Evolutionary conservation across 2,797 vertebrate genomes (phyloP).

Genomic region (Schizothorax lantsangensis): DNA sequence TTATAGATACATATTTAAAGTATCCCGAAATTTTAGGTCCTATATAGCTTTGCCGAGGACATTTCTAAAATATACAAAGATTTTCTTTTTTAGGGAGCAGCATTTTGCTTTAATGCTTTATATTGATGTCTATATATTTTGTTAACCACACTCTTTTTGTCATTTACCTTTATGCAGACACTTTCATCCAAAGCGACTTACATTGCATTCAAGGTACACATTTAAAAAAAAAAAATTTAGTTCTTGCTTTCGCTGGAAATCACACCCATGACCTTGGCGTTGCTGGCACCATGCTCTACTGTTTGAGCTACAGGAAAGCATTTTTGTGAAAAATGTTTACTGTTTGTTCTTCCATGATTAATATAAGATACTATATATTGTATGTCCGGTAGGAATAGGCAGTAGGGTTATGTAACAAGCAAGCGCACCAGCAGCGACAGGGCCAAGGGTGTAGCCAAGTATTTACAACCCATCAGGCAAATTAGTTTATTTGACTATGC

Average conservation of each 20-base stretch:
- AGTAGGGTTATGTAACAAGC: conserved; percentile 30
- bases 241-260: background rate
- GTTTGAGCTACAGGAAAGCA: background rate
- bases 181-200: background rate
- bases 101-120: background rate
- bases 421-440: background rate
- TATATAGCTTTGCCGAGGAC: background rate
- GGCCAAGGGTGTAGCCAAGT: conserved; percentile 37
- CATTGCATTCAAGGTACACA: background rate
- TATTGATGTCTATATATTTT: background rate
- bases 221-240: background rate
- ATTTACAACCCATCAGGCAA: conserved; percentile 47
- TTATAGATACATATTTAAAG: background rate
- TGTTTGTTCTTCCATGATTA: background rate
- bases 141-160: background rate
- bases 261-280: background rate
- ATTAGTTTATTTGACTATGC: conserved; percentile 49
- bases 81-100: background rate
- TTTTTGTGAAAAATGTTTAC: background rate
- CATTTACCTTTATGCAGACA: background rate
- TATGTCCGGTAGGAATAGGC: background rate
- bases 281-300: background rate
- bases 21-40: background rate
- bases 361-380: background rate
- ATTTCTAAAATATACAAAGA: background rate